phyloP scores from a whole-genome alignment of 2,888 invertebrate species.

The Pristionchus japonicus region DNA sequence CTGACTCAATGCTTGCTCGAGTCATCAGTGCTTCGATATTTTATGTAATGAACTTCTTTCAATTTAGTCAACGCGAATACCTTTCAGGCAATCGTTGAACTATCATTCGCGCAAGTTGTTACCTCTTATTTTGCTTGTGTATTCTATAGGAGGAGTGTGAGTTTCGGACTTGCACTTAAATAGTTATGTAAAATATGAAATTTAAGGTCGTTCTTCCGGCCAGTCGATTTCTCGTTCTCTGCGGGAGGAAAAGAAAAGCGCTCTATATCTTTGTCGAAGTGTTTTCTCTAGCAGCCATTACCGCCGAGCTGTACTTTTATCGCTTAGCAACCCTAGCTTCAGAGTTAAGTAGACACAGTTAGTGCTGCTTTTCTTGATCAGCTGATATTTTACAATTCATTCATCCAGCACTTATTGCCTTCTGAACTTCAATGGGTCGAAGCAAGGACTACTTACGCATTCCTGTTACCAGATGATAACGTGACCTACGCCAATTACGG shows the following conservation, averaged over 20 bases:
- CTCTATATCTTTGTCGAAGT: neutral
- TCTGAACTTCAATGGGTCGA: neutral
- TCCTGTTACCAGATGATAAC: neutral
- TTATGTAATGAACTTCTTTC: neutral
- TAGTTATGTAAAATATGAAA: neutral
- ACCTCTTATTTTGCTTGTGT: neutral
- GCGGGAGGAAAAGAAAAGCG: neutral
- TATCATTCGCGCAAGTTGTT: neutral
- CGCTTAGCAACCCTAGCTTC: neutral
- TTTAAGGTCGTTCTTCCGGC: neutral
- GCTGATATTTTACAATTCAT: too few species aligned
- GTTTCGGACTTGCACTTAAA: neutral
- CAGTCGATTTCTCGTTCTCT: neutral
- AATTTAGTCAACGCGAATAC: neutral
- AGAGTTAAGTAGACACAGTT: neutral
- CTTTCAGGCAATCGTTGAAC: neutral
- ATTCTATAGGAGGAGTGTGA: neutral
- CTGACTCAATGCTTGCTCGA: neutral
- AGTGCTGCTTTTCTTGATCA: too few species aligned
- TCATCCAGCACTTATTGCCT: neutral
- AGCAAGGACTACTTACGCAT: neutral
- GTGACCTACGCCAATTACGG: neutral
- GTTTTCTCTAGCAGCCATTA: neutral
- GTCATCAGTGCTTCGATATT: neutral
- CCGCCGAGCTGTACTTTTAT: neutral